Evolutionary conservation across 1,140 invertebrate species (phyloP).

Genomic region (Alviniconcha marisindica): DNA sequence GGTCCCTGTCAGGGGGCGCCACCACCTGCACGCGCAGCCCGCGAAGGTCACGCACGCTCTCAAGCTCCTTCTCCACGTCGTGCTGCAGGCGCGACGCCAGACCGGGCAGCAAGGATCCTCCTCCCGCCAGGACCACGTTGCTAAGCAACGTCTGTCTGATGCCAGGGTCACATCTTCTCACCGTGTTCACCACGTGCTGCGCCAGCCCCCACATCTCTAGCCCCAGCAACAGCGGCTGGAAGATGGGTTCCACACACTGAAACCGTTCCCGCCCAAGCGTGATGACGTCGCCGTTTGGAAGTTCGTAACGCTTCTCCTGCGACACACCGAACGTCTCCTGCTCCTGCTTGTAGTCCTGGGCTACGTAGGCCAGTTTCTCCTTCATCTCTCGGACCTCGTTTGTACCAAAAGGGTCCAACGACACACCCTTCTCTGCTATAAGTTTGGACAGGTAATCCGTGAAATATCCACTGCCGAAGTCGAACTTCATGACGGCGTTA

Average conservation of each 20-base stretch:
- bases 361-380: conserved; percentile 26
- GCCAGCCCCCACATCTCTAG: conserved; percentile 55
- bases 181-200: neutral
- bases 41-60: neutral
- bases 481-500: neutral
- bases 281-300: conserved; percentile 58
- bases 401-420: neutral
- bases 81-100: neutral
- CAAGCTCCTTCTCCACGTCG: neutral
- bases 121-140: conserved; percentile 14
- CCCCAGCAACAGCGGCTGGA: conserved; percentile 79
- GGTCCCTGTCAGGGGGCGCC: neutral
- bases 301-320: conserved; percentile 39
- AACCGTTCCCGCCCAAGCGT: conserved; percentile 88
- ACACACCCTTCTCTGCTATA: neutral
- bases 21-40: neutral
- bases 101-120: conserved; percentile 3
- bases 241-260: conserved; percentile 79
- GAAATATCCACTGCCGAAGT: neutral
- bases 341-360: conserved; percentile 33
- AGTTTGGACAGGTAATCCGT: neutral
- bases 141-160: neutral
- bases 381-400: conserved; percentile 16
- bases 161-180: neutral
- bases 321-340: neutral